Conservation (phyloP, 2,888 invertebrate genomes). For the Athalia rosae region DNA sequence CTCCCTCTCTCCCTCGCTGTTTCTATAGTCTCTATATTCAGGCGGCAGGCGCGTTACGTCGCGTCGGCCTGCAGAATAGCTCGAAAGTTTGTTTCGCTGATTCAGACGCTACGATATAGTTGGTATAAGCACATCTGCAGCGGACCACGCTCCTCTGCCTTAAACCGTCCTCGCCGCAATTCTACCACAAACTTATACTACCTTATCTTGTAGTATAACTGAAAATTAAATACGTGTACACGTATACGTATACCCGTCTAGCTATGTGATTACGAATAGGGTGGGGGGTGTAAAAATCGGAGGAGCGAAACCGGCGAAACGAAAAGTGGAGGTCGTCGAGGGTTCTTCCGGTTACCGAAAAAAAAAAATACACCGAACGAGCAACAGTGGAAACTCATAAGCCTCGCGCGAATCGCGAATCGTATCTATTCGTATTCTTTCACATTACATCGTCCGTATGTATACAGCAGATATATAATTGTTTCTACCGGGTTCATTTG, state of each 20-base stretch:
- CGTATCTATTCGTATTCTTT: no score
- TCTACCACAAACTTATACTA: neutral
- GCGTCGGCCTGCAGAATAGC: neutral
- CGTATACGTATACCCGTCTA: neutral
- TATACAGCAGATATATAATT: no score
- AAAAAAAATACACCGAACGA: no score
- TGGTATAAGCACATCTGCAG: neutral
- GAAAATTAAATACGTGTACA: neutral
- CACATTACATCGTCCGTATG: no score
- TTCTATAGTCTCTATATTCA: constrained; percentile 50
- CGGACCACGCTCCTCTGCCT: neutral
- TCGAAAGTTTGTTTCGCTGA: constrained; percentile 41
- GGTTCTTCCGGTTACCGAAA: no score
- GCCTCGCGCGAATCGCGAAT: no score
- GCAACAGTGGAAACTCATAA: no score
- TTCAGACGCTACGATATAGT: constrained; percentile 15
- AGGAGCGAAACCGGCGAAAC: no score
- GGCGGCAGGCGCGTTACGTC: constrained; percentile 14
- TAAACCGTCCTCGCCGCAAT: neutral
- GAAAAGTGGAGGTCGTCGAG: no score
- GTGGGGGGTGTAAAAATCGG: neutral
- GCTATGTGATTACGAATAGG: neutral
- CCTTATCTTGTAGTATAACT: neutral
- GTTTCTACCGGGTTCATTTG: no score
- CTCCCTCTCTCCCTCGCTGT: neutral